Evolutionary conservation across 2,888 invertebrate species (phyloP).

Genomic region (Priocnemis perturbator): DNA sequence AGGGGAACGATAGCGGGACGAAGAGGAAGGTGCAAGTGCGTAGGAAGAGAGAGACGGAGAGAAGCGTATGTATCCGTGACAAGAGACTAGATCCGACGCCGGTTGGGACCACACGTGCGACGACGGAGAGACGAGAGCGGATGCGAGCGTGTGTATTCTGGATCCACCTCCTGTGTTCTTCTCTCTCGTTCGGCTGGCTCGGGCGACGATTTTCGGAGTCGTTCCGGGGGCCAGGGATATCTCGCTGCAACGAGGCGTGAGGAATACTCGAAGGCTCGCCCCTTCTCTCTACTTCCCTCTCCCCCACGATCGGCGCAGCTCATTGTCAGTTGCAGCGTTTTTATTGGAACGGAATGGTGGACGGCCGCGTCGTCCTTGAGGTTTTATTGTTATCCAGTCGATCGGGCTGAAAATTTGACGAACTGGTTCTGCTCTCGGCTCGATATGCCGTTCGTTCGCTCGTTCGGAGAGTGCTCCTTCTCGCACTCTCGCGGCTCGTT

Average conservation of each 20-base stretch:
- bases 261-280: constrained; percentile 33
- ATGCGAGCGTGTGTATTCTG: constrained; percentile 31
- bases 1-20: constrained; percentile 12
- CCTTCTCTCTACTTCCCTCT: too few species aligned
- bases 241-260: constrained; percentile 45
- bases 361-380: constrained; percentile 58
- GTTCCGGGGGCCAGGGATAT: constrained; percentile 33
- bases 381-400: constrained; percentile 68
- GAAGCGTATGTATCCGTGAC: constrained; percentile 64
- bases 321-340: too few species aligned
- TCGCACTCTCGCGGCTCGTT: constrained; percentile 31
- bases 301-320: constrained; percentile 7
- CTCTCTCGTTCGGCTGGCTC: background rate
- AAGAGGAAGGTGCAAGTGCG: background rate
- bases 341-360: too few species aligned
- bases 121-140: constrained; percentile 37
- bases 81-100: constrained; percentile 68
- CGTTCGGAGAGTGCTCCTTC: constrained; percentile 18
- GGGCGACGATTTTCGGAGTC: too few species aligned
- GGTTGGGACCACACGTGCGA: constrained; percentile 57
- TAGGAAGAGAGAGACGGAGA: constrained; percentile 26
- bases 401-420: constrained; percentile 67
- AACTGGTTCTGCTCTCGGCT: constrained; percentile 53
- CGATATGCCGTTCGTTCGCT: constrained; percentile 1
- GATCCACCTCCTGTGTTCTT: background rate